A percentile compares a stretch with the other conserved stretches of the same genome.
Conservation (phyloP, 2,113 vertebrate genomes). For the Nematolebias whitei region DNA sequence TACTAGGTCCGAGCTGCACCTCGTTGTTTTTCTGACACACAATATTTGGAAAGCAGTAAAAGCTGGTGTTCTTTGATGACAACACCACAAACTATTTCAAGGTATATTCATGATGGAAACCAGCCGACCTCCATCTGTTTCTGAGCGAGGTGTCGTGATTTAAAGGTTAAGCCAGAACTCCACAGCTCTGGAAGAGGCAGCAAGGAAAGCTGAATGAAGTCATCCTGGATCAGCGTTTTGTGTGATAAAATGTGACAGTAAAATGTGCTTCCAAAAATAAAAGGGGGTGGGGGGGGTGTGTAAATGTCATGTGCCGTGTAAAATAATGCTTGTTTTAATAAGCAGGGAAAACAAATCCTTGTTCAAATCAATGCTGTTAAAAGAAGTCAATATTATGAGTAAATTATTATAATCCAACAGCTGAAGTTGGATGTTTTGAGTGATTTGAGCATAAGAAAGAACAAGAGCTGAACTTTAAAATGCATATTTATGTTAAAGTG, state of each 20-base stretch:
- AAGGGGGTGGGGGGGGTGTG: too few relatives aligned
- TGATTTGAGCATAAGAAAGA: background rate
- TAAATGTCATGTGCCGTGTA: too few relatives aligned
- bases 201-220: constrained; percentile 17
- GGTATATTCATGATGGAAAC: background rate
- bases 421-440: background rate
- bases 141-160: background rate
- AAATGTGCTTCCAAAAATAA: too few relatives aligned
- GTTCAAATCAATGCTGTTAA: background rate
- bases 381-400: background rate
- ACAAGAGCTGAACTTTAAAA: background rate
- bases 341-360: background rate
- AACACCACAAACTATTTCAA: constrained; percentile 13
- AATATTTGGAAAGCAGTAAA: background rate
- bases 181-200: constrained; percentile 1
- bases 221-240: background rate
- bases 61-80: constrained; percentile 13
- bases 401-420: background rate
- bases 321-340: background rate
- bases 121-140: background rate
- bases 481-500: background rate
- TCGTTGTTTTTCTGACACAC: constrained; percentile 8
- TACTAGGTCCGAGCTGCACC: background rate
- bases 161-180: constrained; percentile 43
- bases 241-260: constrained; percentile 20